A percentile compares a stretch with the other conserved stretches of the same genome.
Conservation (phyloP, 2,797 vertebrate genomes). For the Margarornis squamiger region DNA sequence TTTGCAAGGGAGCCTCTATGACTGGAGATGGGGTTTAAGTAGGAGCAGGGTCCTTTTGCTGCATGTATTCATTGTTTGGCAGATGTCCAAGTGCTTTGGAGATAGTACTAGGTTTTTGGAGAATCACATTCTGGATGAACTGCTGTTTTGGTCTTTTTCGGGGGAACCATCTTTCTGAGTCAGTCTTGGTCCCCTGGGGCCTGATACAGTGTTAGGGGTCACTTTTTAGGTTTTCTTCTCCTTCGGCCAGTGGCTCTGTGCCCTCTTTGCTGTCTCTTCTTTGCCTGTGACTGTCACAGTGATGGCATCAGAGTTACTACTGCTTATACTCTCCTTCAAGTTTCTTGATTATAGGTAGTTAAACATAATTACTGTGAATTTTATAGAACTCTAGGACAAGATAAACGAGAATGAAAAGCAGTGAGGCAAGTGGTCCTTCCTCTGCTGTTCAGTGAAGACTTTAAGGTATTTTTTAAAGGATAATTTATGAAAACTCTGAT, state of each 20-base stretch:
- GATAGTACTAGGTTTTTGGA: not conserved
- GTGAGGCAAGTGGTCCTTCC: not conserved
- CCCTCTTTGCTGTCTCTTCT: not conserved
- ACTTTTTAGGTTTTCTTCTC: not conserved
- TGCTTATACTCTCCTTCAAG: not conserved
- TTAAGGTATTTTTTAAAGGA: not conserved
- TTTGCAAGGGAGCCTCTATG: not conserved
- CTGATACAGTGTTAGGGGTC: rapidly evolving
- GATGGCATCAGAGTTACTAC: not conserved
- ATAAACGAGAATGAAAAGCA: conserved; percentile 30
- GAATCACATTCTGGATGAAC: not conserved
- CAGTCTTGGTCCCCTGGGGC: not conserved
- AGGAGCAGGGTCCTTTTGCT: not conserved
- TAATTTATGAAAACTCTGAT: conserved; percentile 43
- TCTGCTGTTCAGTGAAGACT: not conserved
- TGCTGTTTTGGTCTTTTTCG: not conserved
- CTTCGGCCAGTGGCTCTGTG: rapidly evolving
- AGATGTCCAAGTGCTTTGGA: not conserved
- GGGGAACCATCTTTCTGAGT: not conserved
- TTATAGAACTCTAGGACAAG: conserved; percentile 29
- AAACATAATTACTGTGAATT: conserved; percentile 39
- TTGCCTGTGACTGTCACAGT: not conserved
- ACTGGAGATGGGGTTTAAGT: not conserved
- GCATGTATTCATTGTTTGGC: not conserved
- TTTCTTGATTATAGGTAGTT: conserved; percentile 19